Conservation (phyloP, 64 coral and sea anemone species). For the Astreopora myriophthalma region DNA sequence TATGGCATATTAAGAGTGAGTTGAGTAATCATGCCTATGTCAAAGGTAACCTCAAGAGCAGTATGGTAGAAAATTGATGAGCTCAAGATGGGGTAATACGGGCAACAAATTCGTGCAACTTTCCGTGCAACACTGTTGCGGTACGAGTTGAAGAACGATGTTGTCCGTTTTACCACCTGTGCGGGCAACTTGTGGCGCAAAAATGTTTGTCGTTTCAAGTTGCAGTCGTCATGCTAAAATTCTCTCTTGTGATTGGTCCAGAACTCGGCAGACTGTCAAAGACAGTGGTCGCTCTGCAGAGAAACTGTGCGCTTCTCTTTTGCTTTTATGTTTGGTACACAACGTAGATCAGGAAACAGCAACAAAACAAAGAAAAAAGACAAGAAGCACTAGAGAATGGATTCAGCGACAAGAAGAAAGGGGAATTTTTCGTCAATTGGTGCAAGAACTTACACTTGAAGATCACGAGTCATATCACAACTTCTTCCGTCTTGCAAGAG, state of each 20-base stretch:
- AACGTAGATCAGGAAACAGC: not conserved
- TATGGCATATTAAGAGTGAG: too few species aligned
- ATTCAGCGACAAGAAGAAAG: conserved; percentile 6
- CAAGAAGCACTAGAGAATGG: not conserved
- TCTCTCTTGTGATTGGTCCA: conserved; percentile 8
- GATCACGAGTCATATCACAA: not conserved
- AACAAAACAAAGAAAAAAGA: conserved; percentile 25
- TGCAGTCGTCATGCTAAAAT: not conserved
- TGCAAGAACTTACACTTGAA: conserved; percentile 47
- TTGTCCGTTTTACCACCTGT: conserved; percentile 32
- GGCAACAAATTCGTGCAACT: conserved; percentile 4
- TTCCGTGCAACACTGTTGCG: conserved; percentile 20
- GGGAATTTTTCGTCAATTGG: not conserved
- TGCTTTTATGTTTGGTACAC: conserved; percentile 18
- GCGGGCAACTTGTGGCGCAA: conserved; percentile 27
- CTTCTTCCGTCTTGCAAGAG: not conserved
- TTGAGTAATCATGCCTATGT: too few species aligned
- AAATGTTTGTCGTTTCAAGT: conserved; percentile 16
- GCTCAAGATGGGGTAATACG: not conserved
- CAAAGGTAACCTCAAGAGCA: too few species aligned
- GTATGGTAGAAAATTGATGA: too few species aligned
- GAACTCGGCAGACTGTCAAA: not conserved
- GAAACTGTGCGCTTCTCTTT: not conserved
- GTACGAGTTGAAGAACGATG: not conserved
- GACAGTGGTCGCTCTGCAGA: not conserved